Base-by-base conservation (phyloP, 2,888 invertebrate species). In the Orchesellides sinensis region DNA sequence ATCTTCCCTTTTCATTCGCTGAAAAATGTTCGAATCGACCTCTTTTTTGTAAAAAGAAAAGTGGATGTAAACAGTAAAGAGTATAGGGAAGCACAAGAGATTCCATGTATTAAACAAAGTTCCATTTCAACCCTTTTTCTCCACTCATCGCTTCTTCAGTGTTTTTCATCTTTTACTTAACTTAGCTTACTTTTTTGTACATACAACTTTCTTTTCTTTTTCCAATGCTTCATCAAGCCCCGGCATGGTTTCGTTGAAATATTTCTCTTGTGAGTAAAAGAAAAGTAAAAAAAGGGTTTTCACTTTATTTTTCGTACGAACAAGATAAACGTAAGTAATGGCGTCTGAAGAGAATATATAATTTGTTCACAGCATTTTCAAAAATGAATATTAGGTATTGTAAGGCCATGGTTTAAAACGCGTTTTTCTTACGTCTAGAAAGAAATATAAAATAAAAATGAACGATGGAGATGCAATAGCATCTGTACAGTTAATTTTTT, bases 51-150 rank as follows among this genome's bases (percentile, higher is more conserved):
- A 47, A 23, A 35, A 63, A 25, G 61, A 61, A 61, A 68, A 66
- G 68, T 75, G 74, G 73, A 77, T 66, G 83, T 78, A 83, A 83
- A 83, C 78, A 78, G 72, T 78, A 68, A 32, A 49, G 45, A 35
- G 10, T 27, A 32, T 5, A 32, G 52, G 27, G 25, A 27, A 23
- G 25, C 56, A 23, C 10, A 14, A 59, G 14, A 14, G 40, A 12
- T 17, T 52, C 10, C 8, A 21, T 19, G 52, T 4, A 52, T n/a
- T 65, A 14, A 65, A 65, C 40, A 45, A 40, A 17, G 27, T 47
- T 47, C 29, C 47, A 66, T 23, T 47, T 61, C 17, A 61, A 3
- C 5, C 17, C 14, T 19, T 23, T 19, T 66, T 19, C 19, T 66
- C 45, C 47, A 27, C 17, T 45, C 23, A 65, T 23, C 65, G 21